These are phyloP conservation scores for Bombyx mori DNA, from an alignment of 1,140 invertebrate species.

Conservation along the genomic window ASM3026992v2 NC_085118.1:6366001-6366500, in stretches of 20 bases:
- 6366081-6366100: constrained; percentile 79
- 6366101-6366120: constrained; percentile 79
- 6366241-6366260: constrained; percentile 86
- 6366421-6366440: not conserved
- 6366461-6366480: not conserved
- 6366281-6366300: constrained; percentile 87
- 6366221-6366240: constrained; percentile 80
- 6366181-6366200: no score
- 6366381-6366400: constrained; percentile 51
- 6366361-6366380: constrained; percentile 75
- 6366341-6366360: constrained; percentile 90
- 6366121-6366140: constrained; percentile 30
- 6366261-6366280: constrained; percentile 77
- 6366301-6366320: constrained; percentile 88
- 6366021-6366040: constrained; percentile 73
- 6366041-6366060: constrained; percentile 80
- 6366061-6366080: constrained; percentile 81
- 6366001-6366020: constrained; percentile 88
- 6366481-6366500: not conserved
- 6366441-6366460: not conserved
- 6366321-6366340: constrained; percentile 88
- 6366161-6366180: no score
- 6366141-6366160: not conserved
- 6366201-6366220: constrained; percentile 74
- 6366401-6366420: constrained; percentile 10